These are phyloP conservation scores for Eupithecia pulchellata DNA, from an alignment of 2,888 invertebrate species.

Conservation along the genomic window DNA sequence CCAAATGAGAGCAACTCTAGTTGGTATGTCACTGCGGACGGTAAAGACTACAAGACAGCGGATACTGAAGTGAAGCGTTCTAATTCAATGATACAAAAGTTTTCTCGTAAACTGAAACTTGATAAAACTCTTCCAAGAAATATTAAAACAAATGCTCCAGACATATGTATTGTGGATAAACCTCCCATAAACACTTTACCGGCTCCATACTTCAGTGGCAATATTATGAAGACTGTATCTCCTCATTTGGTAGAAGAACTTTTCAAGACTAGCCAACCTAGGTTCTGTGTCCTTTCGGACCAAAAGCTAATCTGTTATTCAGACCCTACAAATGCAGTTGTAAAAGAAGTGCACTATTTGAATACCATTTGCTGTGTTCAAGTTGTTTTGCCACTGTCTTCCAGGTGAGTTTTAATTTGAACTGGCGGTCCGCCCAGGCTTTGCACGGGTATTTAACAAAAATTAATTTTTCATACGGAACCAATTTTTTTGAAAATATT, in stretches of 20 bases:
- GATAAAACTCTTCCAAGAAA: slow-evolving; percentile 75
- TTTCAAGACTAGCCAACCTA: slow-evolving; percentile 90
- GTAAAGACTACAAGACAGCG: slow-evolving; percentile 46
- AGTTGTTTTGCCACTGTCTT: slow-evolving; percentile 84
- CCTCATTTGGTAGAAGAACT: slow-evolving; percentile 88
- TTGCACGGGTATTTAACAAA: too few species aligned
- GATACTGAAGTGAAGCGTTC: slow-evolving; percentile 59
- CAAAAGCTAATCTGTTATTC: slow-evolving; percentile 90
- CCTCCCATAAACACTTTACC: slow-evolving; percentile 80
- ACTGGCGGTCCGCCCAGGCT: background rate
- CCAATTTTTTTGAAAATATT: too few species aligned
- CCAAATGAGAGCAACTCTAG: slow-evolving; percentile 74
- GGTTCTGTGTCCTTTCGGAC: slow-evolving; percentile 89
- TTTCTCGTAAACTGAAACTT: slow-evolving; percentile 78
- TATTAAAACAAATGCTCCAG: slow-evolving; percentile 55
- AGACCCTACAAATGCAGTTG: slow-evolving; percentile 88
- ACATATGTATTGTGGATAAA: slow-evolving; percentile 73
- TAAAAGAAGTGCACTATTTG: slow-evolving; percentile 89
- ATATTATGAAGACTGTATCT: slow-evolving; percentile 84
- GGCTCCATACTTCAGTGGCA: slow-evolving; percentile 85
- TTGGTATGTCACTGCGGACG: slow-evolving; percentile 67
- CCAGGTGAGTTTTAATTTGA: slow-evolving; percentile 62
- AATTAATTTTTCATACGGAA: too few species aligned
- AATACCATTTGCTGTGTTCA: slow-evolving; percentile 88
- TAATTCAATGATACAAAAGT: slow-evolving; percentile 70